Evolutionary conservation across 2,797 vertebrate genomes (phyloP).

Genomic region (Lycodopsis pacificus): DNA sequence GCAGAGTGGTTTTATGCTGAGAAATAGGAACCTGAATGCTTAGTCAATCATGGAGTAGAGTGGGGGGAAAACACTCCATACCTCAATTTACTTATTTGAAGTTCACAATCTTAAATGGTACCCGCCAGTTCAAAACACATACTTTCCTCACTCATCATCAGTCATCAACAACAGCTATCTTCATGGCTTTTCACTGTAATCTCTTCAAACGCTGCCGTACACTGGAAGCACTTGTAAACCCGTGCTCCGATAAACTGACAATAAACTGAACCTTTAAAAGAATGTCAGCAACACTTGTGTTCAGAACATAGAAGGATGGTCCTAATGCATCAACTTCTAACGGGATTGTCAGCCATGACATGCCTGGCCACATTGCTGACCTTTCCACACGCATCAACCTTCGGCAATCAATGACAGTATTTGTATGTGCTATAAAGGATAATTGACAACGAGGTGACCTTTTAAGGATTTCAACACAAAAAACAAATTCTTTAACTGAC

Average conservation of each 20-base stretch:
- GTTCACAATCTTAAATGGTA: constrained; percentile 10
- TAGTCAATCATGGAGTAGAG: constrained; percentile 40
- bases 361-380: neutral
- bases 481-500: neutral
- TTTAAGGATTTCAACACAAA: neutral
- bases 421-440: neutral
- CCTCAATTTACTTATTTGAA: constrained; percentile 43
- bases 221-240: neutral
- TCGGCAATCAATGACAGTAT: neutral
- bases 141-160: neutral
- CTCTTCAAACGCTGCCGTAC: neutral
- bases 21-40: constrained; percentile 53
- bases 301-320: constrained; percentile 1
- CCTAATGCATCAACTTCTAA: neutral
- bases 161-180: constrained; percentile 13
- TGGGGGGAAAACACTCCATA: constrained; percentile 20
- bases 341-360: neutral
- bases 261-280: constrained; percentile 15
- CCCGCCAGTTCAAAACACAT: constrained; percentile 4
- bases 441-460: neutral
- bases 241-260: neutral
- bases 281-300: neutral
- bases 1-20: constrained; percentile 34
- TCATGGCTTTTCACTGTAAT: neutral
- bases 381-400: neutral